Evolutionary conservation across 2,797 vertebrate species (phyloP).

Genomic region (Megalops cyprinoides): DNA sequence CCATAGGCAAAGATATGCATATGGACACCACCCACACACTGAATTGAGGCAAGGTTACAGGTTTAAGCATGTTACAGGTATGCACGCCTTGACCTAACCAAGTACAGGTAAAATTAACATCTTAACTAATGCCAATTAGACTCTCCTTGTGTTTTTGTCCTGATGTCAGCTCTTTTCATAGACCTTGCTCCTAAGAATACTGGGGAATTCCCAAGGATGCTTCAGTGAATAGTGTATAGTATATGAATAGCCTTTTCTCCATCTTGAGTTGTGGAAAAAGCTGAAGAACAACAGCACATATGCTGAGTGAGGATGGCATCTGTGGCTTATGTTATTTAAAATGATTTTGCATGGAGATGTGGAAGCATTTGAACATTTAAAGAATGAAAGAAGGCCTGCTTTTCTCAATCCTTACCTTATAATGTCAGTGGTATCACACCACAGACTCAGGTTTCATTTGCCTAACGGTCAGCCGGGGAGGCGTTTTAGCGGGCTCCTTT

Average conservation of each 20-base stretch:
- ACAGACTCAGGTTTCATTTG: background rate
- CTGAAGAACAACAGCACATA: background rate
- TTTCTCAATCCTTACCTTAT: background rate
- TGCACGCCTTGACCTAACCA: too few species aligned
- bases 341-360: background rate
- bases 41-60: background rate
- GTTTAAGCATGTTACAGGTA: background rate
- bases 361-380: constrained; percentile 5
- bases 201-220: constrained; percentile 9
- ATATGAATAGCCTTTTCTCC: too few species aligned
- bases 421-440: background rate
- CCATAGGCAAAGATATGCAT: background rate
- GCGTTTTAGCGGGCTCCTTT: background rate
- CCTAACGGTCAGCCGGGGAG: background rate
- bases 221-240: background rate
- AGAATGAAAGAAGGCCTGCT: background rate
- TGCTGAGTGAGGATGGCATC: background rate
- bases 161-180: background rate
- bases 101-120: background rate
- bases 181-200: background rate
- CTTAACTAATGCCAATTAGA: background rate
- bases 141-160: background rate
- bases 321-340: background rate
- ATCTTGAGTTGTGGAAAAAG: background rate
- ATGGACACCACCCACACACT: background rate